Percentiles rank a stretch among this genome's conserved stretches.
phyloP scores from a whole-genome alignment of 30 jellyfish, hydroid and myxozoan species.

The Kudoa iwatai region DNA sequence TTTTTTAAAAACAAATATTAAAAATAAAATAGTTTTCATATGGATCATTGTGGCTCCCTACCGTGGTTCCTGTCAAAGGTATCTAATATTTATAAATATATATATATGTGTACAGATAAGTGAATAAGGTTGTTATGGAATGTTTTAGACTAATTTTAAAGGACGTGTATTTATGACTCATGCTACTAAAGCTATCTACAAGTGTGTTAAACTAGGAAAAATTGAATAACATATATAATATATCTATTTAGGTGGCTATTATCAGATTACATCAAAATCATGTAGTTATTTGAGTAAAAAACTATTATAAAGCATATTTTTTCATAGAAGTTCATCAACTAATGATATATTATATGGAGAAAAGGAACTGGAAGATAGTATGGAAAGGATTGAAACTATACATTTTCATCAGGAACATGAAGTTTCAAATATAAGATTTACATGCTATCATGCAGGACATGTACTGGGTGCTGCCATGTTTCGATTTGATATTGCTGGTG shows the following conservation, averaged over 20 bases:
- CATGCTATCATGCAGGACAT: constrained; percentile 97
- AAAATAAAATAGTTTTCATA: constrained; percentile 17
- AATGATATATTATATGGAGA: constrained; percentile 70
- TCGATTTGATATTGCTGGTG: constrained; percentile 92
- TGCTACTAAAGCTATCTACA: constrained; percentile 88
- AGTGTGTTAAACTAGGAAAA: too few species aligned
- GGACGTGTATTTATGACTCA: constrained; percentile 97
- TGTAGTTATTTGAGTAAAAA: constrained; percentile 3
- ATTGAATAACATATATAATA: too few species aligned
- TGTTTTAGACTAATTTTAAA: constrained; percentile 39
- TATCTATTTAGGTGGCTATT: constrained; percentile 42
- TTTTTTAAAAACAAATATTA: not conserved
- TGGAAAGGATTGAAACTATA: constrained; percentile 65
- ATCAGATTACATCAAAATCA: constrained; percentile 71
- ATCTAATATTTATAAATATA: not conserved
- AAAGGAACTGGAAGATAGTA: constrained; percentile 51
- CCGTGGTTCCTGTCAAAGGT: constrained; percentile 95
- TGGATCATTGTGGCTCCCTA: constrained; percentile 89
- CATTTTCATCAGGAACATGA: constrained; percentile 91
- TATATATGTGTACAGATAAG: not conserved
- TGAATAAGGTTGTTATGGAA: not conserved
- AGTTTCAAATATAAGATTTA: constrained; percentile 56
- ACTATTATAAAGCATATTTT: not conserved
- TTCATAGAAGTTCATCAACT: constrained; percentile 28
- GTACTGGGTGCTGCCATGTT: constrained; percentile 98